These are phyloP conservation scores for Scaptomyza montana DNA, from an alignment of 1,140 invertebrate species.

Conservation along the genomic window DNA sequence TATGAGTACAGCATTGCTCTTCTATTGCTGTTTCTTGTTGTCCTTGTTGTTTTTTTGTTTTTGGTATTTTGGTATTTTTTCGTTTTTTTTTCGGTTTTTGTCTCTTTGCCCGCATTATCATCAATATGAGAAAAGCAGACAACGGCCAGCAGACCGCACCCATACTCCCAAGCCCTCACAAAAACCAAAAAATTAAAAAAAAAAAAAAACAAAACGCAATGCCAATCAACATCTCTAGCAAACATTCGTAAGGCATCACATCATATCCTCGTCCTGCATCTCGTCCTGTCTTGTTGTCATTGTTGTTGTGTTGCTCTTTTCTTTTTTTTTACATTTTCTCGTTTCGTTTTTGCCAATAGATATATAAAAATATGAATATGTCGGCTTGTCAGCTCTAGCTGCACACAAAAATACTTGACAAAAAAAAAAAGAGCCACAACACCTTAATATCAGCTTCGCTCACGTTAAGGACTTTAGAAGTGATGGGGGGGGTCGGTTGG, in stretches of 20 bases:
- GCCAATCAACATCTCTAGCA: conserved; percentile 82
- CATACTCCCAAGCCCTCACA: conserved; percentile 3
- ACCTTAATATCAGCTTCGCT: conserved; percentile 55
- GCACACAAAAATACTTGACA: background rate
- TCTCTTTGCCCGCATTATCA: conserved; percentile 58
- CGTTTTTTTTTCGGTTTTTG: conserved; percentile 44
- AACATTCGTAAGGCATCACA: conserved; percentile 75
- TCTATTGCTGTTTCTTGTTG: conserved; percentile 36
- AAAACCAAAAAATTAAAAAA: too few species aligned
- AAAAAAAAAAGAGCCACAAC: conserved; percentile 42
- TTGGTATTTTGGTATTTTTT: too few species aligned
- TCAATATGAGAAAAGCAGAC: conserved; percentile 33
- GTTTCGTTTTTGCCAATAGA: conserved; percentile 23
- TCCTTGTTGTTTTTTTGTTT: conserved; percentile 18
- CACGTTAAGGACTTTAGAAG: conserved; percentile 43
- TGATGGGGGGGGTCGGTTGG: background rate
- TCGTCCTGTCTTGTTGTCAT: conserved; percentile 52
- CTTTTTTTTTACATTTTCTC: conserved; percentile 32
- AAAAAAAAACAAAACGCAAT: conserved; percentile 46
- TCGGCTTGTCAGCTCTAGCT: background rate
- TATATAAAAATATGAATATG: conserved; percentile 74
- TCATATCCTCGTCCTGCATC: conserved; percentile 20
- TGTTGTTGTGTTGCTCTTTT: conserved; percentile 38
- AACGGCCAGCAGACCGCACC: conserved; percentile 32
- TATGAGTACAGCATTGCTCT: conserved; percentile 70